Evolutionary conservation across 2,113 vertebrate species (phyloP).

Genomic region (Melanotaenia duboulayi): DNA sequence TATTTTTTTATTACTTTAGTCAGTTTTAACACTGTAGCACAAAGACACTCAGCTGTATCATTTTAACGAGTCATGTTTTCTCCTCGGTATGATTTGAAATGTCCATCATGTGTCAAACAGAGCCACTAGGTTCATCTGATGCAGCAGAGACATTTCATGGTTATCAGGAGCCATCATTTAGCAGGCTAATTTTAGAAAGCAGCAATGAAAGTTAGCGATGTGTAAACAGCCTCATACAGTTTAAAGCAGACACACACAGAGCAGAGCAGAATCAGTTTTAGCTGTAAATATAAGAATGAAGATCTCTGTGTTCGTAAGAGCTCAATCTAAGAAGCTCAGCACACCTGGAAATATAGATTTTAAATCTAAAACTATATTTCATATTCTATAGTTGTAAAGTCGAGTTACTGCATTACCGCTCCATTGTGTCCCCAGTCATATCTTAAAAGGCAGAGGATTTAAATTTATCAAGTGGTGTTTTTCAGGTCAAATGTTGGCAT

Average conservation of each 20-base stretch:
- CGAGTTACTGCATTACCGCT: accelerated
- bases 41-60: constrained; percentile 4
- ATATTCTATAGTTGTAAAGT: background rate
- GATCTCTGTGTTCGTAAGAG: background rate
- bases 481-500: background rate
- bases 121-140: constrained; percentile 32
- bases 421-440: background rate
- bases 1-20: background rate
- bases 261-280: constrained; percentile 1
- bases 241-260: constrained; percentile 19
- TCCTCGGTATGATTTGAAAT: constrained; percentile 4
- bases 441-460: background rate
- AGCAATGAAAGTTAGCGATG: constrained; percentile 32
- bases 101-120: constrained; percentile 32
- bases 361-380: background rate
- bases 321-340: background rate
- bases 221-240: constrained; percentile 43
- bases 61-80: background rate
- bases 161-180: constrained; percentile 58
- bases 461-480: background rate
- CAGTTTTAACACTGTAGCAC: constrained; percentile 5
- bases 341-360: background rate
- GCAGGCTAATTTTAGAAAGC: constrained; percentile 64
- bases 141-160: constrained; percentile 56
- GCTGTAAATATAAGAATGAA: constrained; percentile 3